phyloP scores from a whole-genome alignment of 1,140 invertebrate species.

The Drosophila kanapiae region DNA sequence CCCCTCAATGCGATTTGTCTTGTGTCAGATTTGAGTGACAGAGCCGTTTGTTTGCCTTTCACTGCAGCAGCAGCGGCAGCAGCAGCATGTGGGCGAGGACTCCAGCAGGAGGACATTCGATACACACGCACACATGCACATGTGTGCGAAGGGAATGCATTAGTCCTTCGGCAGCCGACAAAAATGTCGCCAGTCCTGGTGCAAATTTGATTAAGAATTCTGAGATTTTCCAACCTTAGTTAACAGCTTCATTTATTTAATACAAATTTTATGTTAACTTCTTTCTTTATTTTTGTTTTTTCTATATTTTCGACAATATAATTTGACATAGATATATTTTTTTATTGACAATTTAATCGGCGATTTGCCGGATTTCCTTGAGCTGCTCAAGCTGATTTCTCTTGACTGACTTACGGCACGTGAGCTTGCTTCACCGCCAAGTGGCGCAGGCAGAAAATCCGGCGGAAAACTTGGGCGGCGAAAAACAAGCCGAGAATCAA shows the following conservation, averaged over 20 bases:
- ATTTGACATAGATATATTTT: neutral
- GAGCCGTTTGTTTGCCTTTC: constrained; percentile 76
- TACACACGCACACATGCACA: neutral
- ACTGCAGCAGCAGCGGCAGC: constrained; percentile 2
- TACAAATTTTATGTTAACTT: neutral
- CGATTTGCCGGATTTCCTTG: constrained; percentile 3
- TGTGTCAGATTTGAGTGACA: constrained; percentile 82
- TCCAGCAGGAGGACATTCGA: constrained; percentile 6
- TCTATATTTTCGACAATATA: neutral
- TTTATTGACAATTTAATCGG: constrained; percentile 43
- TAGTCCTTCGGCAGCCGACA: constrained; percentile 53
- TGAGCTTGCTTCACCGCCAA: constrained; percentile 7
- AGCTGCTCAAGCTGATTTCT: constrained; percentile 40
- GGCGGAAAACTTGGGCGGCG: neutral
- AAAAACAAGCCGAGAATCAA: constrained; percentile 16
- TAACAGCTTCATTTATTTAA: neutral
- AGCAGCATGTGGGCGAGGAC: constrained; percentile 8
- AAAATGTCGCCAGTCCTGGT: neutral
- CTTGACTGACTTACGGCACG: constrained; percentile 42
- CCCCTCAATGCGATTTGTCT: constrained; percentile 76
- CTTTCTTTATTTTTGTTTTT: too few species aligned
- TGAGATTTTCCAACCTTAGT: neutral
- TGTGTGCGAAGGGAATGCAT: constrained; percentile 17
- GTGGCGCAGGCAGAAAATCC: neutral
- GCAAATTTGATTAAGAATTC: neutral